Evolutionary conservation across 1,140 invertebrate species (phyloP).

Genomic region (Stenopsyche tienmushanensis): DNA sequence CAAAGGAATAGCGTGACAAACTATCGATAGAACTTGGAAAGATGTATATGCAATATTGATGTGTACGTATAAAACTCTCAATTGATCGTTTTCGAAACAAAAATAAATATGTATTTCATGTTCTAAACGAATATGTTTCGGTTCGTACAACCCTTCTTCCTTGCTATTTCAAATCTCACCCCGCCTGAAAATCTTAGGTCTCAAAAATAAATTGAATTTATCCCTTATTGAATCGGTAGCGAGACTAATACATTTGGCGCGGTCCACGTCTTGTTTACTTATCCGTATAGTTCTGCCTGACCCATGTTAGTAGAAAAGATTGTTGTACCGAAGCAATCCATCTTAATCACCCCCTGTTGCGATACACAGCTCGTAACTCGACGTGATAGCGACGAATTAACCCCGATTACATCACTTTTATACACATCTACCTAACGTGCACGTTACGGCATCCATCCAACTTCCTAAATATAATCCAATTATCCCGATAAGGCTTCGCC

Average conservation of each 20-base stretch:
- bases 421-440: neutral
- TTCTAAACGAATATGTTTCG: neutral
- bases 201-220: slow-evolving; percentile 1
- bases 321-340: slow-evolving; percentile 47
- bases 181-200: neutral
- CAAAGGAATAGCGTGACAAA: slow-evolving; percentile 5
- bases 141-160: neutral
- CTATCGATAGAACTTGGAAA: too few relatives aligned
- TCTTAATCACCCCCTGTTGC: slow-evolving; percentile 50
- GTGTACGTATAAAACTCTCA: neutral
- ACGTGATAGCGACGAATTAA: slow-evolving; percentile 43
- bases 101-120: neutral
- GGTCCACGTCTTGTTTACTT: slow-evolving; percentile 8
- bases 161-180: neutral
- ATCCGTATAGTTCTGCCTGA: slow-evolving; percentile 16
- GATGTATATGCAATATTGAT: neutral
- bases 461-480: neutral
- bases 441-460: neutral
- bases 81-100: neutral
- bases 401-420: slow-evolving; percentile 19
- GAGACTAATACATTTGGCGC: slow-evolving; percentile 12
- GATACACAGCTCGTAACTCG: slow-evolving; percentile 31
- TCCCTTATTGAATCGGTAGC: neutral
- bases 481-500: neutral
- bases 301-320: neutral